These are phyloP conservation scores for Lipotes vexillifer DNA, from an alignment of 2,113 vertebrate genomes.

Conservation along the genomic window DNA sequence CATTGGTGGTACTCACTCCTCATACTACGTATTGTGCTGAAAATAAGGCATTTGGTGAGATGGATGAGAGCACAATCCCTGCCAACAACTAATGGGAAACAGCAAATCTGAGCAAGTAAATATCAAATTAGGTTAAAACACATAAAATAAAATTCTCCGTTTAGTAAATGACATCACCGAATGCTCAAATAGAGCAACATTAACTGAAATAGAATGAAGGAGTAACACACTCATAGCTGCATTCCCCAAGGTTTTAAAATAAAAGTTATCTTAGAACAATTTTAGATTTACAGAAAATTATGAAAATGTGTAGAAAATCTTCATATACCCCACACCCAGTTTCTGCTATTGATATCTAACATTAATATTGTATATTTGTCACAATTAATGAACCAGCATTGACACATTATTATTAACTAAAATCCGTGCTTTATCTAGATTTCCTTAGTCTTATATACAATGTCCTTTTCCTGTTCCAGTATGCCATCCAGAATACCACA, in stretches of 20 bases:
- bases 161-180: neutral
- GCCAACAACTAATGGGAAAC: neutral
- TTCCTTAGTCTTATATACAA: neutral
- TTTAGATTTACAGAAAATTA: neutral
- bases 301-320: neutral
- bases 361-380: neutral
- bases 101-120: neutral
- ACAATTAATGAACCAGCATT: neutral
- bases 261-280: neutral
- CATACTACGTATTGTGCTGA: neutral
- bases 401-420: neutral
- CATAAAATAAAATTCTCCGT: neutral
- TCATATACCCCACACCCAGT: too few relatives aligned
- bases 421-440: neutral
- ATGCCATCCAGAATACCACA: rapidly evolving
- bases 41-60: neutral
- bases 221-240: rapidly evolving
- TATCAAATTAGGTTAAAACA: neutral
- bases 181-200: neutral
- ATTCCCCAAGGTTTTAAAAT: neutral
- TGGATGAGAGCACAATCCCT: too few relatives aligned
- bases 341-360: neutral
- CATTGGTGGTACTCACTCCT: rapidly evolving
- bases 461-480: too few relatives aligned
- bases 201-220: neutral